Conservation (phyloP, 2,113 vertebrate genomes). For the Amphiprion ocellaris region DNA sequence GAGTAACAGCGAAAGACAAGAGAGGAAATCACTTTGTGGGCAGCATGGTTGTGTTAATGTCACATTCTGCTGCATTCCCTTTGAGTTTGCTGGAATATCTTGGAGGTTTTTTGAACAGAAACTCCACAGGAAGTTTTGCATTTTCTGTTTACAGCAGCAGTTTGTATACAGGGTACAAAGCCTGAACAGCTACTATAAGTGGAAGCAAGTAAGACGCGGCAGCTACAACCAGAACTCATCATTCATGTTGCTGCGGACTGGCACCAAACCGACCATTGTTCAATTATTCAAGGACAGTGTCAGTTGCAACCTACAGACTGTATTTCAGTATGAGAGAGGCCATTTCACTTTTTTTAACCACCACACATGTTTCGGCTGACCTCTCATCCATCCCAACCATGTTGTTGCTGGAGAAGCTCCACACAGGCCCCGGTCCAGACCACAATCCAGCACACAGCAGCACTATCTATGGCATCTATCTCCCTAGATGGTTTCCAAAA, state of each 20-base stretch:
- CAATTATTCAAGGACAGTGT: neutral
- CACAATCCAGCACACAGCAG: constrained; percentile 16
- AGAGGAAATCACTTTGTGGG: neutral
- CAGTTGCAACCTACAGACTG: neutral
- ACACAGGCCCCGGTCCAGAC: constrained; percentile 39
- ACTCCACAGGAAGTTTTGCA: neutral
- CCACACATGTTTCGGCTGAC: constrained; percentile 28
- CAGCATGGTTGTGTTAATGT: neutral
- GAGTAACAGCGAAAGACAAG: neutral
- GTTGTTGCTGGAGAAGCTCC: constrained; percentile 55
- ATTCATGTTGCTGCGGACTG: neutral
- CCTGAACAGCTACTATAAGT: neutral
- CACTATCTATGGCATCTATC: constrained; percentile 15
- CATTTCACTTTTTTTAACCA: neutral
- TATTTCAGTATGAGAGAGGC: neutral
- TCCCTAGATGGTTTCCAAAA: constrained; percentile 22
- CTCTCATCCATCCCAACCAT: constrained; percentile 40
- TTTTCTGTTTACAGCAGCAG: neutral
- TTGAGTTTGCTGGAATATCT: neutral
- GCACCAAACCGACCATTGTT: neutral
- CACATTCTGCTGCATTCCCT: neutral
- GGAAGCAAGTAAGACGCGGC: too few species aligned
- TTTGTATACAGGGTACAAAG: neutral
- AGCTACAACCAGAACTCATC: neutral
- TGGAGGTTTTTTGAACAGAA: neutral